Evolutionary conservation across 2,888 invertebrate species (phyloP).

Genomic region (Leuctra nigra): DNA sequence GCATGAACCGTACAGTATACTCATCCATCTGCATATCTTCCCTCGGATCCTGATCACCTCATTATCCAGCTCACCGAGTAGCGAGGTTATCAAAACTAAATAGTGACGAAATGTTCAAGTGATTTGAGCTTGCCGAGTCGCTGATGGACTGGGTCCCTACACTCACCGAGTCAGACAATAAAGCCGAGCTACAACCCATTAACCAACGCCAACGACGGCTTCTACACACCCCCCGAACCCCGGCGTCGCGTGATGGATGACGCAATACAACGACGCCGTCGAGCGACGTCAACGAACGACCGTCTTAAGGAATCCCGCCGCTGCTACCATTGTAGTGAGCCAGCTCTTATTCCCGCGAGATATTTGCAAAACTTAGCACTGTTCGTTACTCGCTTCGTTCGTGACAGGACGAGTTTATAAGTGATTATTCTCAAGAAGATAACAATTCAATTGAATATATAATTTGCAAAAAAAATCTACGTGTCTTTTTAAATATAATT

Average conservation of each 20-base stretch:
- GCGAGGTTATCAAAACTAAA: too few species aligned
- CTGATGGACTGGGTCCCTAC: constrained; percentile 12
- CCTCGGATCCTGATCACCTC: too few species aligned
- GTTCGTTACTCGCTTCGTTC: too few species aligned
- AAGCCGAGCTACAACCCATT: constrained; percentile 6
- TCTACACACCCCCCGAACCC: neutral
- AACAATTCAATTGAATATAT: too few species aligned
- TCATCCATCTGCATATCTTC: too few species aligned
- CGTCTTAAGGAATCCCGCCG: constrained; percentile 7
- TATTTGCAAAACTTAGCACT: neutral
- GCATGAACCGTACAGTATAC: too few species aligned
- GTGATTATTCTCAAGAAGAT: too few species aligned
- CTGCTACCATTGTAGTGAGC: neutral
- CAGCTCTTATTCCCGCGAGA: neutral
- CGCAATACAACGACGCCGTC: neutral
- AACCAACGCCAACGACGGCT: constrained; percentile 8
- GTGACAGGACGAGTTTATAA: too few species aligned
- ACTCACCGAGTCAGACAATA: constrained; percentile 21
- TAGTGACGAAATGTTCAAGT: too few species aligned
- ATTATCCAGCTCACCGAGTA: too few species aligned
- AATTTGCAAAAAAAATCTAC: too few species aligned
- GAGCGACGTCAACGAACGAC: constrained; percentile 1
- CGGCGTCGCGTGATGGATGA: constrained; percentile 10
- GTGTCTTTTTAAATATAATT: too few species aligned
- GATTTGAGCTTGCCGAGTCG: neutral